Evolutionary conservation across 35 echinoderm and acorn worm species (phyloP).

Genomic region (Acanthaster planci): DNA sequence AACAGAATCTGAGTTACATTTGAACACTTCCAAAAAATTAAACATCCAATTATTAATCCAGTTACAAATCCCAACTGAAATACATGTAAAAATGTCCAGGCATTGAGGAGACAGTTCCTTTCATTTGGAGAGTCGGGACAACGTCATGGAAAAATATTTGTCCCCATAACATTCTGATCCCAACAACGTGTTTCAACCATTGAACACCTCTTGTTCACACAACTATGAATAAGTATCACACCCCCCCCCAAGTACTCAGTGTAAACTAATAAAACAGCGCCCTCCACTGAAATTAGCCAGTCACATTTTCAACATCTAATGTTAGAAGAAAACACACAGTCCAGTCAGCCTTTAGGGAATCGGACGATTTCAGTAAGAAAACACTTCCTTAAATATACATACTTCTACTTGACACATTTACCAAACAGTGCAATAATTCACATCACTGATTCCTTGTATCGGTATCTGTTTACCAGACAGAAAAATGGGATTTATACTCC

Average conservation of each 20-base stretch:
- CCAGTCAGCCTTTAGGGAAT: not conserved
- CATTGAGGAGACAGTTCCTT: too few species aligned
- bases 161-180: too few species aligned
- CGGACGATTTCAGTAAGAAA: not conserved
- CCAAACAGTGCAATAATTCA: not conserved
- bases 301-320: conserved; percentile 14
- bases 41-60: too few species aligned
- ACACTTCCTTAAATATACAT: not conserved
- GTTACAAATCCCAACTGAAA: too few species aligned
- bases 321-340: not conserved
- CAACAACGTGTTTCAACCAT: too few species aligned
- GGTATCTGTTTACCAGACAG: not conserved
- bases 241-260: not conserved
- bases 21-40: too few species aligned
- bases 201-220: too few species aligned
- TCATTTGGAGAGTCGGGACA: too few species aligned
- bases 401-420: not conserved
- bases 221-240: not conserved
- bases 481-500: too few species aligned
- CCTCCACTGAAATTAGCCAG: not conserved
- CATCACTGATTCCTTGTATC: not conserved
- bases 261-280: not conserved
- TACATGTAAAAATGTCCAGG: too few species aligned
- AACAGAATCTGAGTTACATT: too few species aligned
- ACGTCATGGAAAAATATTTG: too few species aligned